Percentiles rank a stretch among this genome's conserved stretches.
Conservation (phyloP, 2,888 invertebrate genomes). For the Chironomus riparius region DNA sequence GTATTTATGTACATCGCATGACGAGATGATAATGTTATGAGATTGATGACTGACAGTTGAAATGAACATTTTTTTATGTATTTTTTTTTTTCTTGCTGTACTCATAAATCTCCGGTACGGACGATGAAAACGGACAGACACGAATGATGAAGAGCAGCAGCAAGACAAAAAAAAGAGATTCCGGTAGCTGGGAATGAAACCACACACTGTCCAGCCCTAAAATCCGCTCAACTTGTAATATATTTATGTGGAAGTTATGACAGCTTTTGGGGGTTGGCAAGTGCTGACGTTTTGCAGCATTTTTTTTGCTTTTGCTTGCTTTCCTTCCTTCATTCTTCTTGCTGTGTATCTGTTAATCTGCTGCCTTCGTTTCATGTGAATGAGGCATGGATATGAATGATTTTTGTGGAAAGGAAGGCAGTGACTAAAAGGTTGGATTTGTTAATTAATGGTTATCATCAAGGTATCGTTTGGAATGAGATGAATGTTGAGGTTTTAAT, state of each 20-base stretch:
- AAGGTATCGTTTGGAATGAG: too few species aligned
- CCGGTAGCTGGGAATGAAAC: neutral
- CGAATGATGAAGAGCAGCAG: neutral
- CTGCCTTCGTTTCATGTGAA: too few species aligned
- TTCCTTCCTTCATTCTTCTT: too few species aligned
- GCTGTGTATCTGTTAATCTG: too few species aligned
- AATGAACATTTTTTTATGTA: neutral
- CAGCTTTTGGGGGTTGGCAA: neutral
- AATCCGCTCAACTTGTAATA: neutral
- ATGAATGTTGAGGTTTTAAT: too few species aligned
- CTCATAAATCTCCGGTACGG: neutral
- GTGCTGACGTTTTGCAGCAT: neutral
- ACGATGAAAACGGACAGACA: neutral
- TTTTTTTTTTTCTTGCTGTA: neutral
- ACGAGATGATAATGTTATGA: neutral
- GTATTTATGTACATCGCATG: neutral
- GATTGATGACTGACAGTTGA: neutral
- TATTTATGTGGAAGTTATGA: neutral
- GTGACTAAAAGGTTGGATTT: too few species aligned
- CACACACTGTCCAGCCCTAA: neutral
- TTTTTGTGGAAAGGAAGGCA: too few species aligned
- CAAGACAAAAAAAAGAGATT: neutral
- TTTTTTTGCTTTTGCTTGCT: neutral
- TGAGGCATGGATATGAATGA: too few species aligned
- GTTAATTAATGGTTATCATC: too few species aligned